These are phyloP conservation scores for Temnothorax rugatulus DNA, from an alignment of 2,888 invertebrate genomes.

Conservation along the genomic window DNA sequence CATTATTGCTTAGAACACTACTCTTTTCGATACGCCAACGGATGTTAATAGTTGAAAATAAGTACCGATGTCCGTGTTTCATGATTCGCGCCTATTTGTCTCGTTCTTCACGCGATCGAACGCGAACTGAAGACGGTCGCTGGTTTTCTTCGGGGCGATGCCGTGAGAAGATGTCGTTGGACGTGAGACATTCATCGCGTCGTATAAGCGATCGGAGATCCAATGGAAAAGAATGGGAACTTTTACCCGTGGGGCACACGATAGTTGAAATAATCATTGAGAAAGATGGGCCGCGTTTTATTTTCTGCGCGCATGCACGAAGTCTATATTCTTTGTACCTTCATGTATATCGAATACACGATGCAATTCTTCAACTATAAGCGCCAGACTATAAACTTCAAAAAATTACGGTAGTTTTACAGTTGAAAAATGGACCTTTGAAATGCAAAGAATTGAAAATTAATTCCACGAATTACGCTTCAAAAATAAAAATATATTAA, in stretches of 20 bases:
- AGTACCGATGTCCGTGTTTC: slow-evolving; percentile 49
- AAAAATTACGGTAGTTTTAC: slow-evolving; percentile 4
- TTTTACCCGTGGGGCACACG: slow-evolving; percentile 27
- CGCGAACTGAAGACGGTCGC: slow-evolving; percentile 36
- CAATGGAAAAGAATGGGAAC: slow-evolving; percentile 34
- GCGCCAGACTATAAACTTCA: not conserved
- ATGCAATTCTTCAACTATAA: slow-evolving; percentile 18
- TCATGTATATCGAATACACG: not conserved
- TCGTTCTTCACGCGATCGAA: slow-evolving; percentile 61
- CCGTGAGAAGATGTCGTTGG: slow-evolving; percentile 59
- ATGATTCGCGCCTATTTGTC: slow-evolving; percentile 53
- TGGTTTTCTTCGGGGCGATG: slow-evolving; percentile 44
- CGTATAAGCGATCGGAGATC: slow-evolving; percentile 44
- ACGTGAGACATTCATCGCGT: slow-evolving; percentile 48
- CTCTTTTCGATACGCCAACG: not conserved
- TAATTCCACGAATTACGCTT: not conserved
- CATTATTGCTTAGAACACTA: not conserved
- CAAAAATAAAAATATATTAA: not conserved
- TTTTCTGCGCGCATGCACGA: slow-evolving; percentile 38
- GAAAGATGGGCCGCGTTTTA: slow-evolving; percentile 31
- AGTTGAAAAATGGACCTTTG: not conserved
- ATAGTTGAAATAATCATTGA: slow-evolving; percentile 54
- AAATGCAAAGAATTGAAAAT: slow-evolving; percentile 15
- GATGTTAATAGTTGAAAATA: slow-evolving; percentile 5
- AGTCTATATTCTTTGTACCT: slow-evolving; percentile 31